These are phyloP conservation scores for Anhinga rufa DNA, from an alignment of 2,113 vertebrate species.

Conservation along the genomic window DNA sequence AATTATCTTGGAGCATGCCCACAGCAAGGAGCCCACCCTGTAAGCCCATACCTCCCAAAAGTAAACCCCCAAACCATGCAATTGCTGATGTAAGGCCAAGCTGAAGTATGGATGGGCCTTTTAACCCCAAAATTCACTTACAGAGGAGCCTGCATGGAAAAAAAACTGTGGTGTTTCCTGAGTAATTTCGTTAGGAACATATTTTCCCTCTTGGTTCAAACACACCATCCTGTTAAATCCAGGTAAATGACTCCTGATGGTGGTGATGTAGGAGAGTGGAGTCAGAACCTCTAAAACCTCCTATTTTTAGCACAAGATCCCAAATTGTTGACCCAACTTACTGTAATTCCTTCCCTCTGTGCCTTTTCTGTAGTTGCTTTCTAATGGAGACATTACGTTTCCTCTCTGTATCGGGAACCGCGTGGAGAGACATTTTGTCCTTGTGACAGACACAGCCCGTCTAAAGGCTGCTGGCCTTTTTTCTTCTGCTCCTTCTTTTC, in stretches of 20 bases:
- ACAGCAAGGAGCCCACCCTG: neutral
- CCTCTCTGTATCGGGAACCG: neutral
- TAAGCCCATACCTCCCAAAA: neutral
- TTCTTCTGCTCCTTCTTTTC: neutral
- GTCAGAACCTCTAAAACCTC: neutral
- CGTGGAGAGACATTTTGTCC: neutral
- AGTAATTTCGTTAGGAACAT: neutral
- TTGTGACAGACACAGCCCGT: neutral
- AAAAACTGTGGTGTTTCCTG: neutral
- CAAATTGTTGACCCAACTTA: rapidly evolving
- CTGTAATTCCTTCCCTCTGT: neutral
- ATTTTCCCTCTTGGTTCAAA: neutral
- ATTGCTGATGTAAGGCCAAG: neutral
- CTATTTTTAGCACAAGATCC: neutral
- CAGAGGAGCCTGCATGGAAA: neutral
- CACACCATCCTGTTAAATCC: neutral
- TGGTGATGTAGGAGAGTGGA: neutral
- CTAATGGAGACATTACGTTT: neutral
- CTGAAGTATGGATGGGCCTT: neutral
- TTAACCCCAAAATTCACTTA: neutral
- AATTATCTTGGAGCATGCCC: neutral
- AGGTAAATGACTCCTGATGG: neutral
- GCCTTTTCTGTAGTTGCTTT: neutral
- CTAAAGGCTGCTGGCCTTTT: neutral
- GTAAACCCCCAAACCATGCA: neutral